Base-by-base conservation (phyloP, 1,140 invertebrate genomes). In the Rhopalosiphum padi region DNA sequence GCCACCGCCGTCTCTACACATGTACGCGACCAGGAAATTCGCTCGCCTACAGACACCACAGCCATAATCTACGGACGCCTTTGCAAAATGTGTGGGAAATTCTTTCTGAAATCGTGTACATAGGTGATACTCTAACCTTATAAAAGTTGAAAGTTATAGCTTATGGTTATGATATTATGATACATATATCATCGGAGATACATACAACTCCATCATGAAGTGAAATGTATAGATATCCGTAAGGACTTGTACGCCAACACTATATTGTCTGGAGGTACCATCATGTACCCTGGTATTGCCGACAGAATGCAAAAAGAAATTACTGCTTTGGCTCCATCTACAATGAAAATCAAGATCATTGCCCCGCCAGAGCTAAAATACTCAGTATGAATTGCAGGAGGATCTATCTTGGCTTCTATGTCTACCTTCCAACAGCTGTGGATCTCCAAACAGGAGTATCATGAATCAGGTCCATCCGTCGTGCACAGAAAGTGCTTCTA, bases 141-240 rank as follows among this genome's bases (percentile, higher is more conserved):
- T n/a, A n/a, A 68, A 0, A 37, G 37, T 37, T 37, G 2, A 1
- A 37, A 37, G 37, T 37, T 37, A 37, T 37, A 37, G 37, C 37
- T 37, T 37, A 37, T n/a, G 30, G 18, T 37, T 37, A 37, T n/a
- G 30, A n/a, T n/a, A n/a, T 43, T 43, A 9, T 11, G 23, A 23
- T 85, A 43, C 25, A 41, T 46, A 41, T 46, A 86, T 43, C 18
- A 30, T 41, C 30, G 25, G 37, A 37, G 8, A 23, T 94, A 98
- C 98, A 91, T 99, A 98, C 97, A 99, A 99, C 96, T 98, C 98
- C 94, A 99, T 99, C 96, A 99, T 99, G 98, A 99, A 99, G 96
- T 99, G 98, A 96, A 98, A 99, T 95, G 97, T 98, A 48, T 98
- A 48, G 98, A 98, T 95, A 98, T 98, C 96, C 97, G 98, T 96